Evolutionary conservation across 2,888 invertebrate genomes (phyloP), one percentile per base, ranked within the genome.

Genomic region (Noctuana brunneofusca): DNA sequence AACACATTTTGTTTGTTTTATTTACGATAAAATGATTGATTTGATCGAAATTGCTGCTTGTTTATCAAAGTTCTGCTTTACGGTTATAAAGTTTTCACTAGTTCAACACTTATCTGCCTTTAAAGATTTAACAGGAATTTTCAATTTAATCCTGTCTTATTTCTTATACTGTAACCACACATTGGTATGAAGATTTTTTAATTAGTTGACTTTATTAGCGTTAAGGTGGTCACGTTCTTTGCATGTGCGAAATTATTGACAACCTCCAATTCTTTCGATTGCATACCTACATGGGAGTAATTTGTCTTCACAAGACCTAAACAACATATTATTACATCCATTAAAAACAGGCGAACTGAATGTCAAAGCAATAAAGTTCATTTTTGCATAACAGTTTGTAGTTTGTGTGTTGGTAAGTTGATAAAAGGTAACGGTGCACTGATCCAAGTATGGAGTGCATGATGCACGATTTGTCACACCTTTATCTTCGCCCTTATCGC

Each of bases 381-480:
- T 65, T 69, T 66, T 75, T 35, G 63, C 58, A 27, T 72, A 68
- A 64, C 58, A 64, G 50, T 58, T 66, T 68, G 62, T 71, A 38
- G 3, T 74, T 66, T 64, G 73, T 71, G 76, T 73, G 76, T 18
- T 24, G 0, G n/a, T 49, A 32, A 27, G 46, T 54, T 27, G 12
- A 38, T 50, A 3, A 6, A 12, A 22, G 3, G 6, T 87, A 89
- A 89, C 89, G 87, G 89, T 86, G 72, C 70, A 73, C 72, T 73
- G 74, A 70, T 67, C 78, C 85, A 75, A 77, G 83, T 83, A 84
- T 77, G 86, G 86, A 67, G 74, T 71, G 80, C 81, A 80, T 85
- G 86, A 84, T 81, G 77, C 75, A 77, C 82, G 83, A 87, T 88
- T 87, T 86, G 87, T 86, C 83, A 82, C 82, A 82, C 81, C 30